Evolutionary conservation across 2,797 vertebrate species (phyloP).

Genomic region (Meda fulgida): DNA sequence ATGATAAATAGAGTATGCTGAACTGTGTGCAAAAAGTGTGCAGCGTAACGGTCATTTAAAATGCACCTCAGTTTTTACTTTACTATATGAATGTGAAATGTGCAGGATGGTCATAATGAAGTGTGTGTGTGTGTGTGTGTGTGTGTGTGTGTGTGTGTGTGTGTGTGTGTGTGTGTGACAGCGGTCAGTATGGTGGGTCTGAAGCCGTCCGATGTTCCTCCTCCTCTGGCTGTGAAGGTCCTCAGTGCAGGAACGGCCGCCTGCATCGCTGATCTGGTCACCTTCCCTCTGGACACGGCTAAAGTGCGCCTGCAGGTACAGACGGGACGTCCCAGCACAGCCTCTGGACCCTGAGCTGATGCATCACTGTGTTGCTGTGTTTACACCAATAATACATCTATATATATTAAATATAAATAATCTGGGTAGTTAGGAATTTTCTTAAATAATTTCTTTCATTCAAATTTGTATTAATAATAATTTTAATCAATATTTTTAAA

Average conservation of each 20-base stretch:
- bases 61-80: not conserved
- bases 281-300: conserved; percentile 90
- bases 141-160: not conserved
- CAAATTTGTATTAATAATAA: too few species aligned
- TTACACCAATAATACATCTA: too few species aligned
- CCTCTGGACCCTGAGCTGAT: too few species aligned
- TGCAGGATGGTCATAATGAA: not conserved
- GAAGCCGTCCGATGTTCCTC: conserved; percentile 80
- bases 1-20: too few species aligned
- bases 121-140: not conserved
- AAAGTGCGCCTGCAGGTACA: conserved; percentile 90
- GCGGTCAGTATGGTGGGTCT: conserved; percentile 81
- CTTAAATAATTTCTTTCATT: too few species aligned
- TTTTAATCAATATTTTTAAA: too few species aligned
- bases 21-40: not conserved
- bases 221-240: conserved; percentile 85
- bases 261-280: conserved; percentile 86
- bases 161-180: conserved; percentile 13
- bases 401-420: too few species aligned
- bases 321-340: not conserved
- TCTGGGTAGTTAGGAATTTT: not conserved
- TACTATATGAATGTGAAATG: not conserved
- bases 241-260: conserved; percentile 84
- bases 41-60: not conserved
- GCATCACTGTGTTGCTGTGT: not conserved